Evolutionary conservation across 2,113 vertebrate species (phyloP).

Genomic region (Sialia sialis): DNA sequence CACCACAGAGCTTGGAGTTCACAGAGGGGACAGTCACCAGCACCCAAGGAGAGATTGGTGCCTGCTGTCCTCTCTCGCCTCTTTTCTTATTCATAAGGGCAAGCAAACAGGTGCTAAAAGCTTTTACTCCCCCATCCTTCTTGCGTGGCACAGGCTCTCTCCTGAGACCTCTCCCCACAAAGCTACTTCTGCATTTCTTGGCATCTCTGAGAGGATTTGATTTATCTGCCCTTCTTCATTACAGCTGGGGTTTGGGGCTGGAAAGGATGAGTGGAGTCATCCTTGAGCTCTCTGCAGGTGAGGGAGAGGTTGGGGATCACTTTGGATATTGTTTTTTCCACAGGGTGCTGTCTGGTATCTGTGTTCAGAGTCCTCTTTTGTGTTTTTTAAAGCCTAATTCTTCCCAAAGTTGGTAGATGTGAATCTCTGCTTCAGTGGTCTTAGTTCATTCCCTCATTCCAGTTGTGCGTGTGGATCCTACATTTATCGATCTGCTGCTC

Average conservation of each 20-base stretch:
- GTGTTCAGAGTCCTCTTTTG: rapidly evolving
- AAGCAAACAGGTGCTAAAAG: slow-evolving; percentile 50
- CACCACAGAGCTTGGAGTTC: neutral
- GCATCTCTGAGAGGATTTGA: neutral
- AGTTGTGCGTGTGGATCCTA: neutral
- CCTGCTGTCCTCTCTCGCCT: neutral
- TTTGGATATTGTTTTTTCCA: neutral
- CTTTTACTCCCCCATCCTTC: neutral
- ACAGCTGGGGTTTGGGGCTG: neutral
- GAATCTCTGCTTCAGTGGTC: neutral
- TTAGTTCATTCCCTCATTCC: neutral
- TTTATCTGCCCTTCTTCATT: neutral
- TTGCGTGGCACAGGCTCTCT: neutral
- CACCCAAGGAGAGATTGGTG: neutral
- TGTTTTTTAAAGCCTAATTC: neutral
- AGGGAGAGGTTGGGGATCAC: neutral
- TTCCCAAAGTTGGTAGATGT: neutral
- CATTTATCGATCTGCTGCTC: rapidly evolving
- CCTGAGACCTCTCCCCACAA: neutral
- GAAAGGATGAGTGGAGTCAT: neutral
- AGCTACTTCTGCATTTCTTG: neutral
- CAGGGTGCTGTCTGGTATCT: neutral
- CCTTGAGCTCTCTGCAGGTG: neutral
- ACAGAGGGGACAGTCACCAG: neutral
- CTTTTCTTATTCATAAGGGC: slow-evolving; percentile 15